Percentiles rank a stretch among this genome's conserved stretches.
phyloP scores from a whole-genome alignment of 2,888 invertebrate species.

The Agriopis aurantiaria region DNA sequence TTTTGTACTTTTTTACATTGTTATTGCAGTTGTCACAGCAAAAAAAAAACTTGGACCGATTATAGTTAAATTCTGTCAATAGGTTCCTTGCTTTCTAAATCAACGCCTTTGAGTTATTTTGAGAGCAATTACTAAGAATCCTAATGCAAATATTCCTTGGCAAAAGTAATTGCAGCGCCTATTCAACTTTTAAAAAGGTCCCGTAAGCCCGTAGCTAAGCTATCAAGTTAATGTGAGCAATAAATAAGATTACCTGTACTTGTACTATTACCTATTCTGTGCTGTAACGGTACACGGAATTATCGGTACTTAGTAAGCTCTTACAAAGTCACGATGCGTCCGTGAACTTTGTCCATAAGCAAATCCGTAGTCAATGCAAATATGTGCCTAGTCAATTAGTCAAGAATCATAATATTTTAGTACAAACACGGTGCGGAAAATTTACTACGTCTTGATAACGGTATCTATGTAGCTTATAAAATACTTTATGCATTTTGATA shows the following conservation, averaged over 20 bases:
- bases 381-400: constrained; percentile 4
- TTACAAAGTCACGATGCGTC: constrained; percentile 1
- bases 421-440: constrained; percentile 3
- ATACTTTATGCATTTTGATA: not conserved
- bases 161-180: not conserved
- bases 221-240: constrained; percentile 7
- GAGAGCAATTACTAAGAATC: not conserved
- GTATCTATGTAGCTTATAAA: constrained; percentile 3
- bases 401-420: constrained; percentile 4
- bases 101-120: no score
- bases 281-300: constrained; percentile 5
- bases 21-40: no score
- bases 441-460: constrained; percentile 14
- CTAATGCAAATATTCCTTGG: not conserved
- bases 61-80: no score
- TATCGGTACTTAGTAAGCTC: constrained; percentile 5
- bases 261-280: not conserved
- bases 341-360: constrained; percentile 14
- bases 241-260: constrained; percentile 8
- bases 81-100: no score
- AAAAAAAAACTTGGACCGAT: not conserved
- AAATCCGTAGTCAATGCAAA: constrained; percentile 3
- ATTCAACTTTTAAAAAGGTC: not conserved
- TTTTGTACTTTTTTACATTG: no score
- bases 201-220: not conserved